Conservation (phyloP, 1,140 invertebrate genomes). For the Diabrotica undecimpunctata region DNA sequence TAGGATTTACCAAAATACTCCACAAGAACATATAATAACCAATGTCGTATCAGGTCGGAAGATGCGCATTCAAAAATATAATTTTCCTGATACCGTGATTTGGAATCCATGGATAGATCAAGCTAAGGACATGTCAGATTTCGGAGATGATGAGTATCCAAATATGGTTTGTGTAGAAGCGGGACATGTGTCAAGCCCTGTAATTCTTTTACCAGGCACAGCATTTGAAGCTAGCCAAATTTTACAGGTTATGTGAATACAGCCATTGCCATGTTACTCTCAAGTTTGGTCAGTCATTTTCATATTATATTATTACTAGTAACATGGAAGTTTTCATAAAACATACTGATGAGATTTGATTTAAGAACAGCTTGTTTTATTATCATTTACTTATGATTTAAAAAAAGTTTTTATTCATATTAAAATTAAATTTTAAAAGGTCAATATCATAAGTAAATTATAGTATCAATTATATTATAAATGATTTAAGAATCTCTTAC, state of each 20-base stretch:
- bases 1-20: slow-evolving; percentile 88
- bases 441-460: no score
- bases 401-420: no score
- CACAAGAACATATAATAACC: slow-evolving; percentile 87
- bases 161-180: slow-evolving; percentile 95
- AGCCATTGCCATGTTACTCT: background rate
- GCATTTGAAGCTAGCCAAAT: slow-evolving; percentile 86
- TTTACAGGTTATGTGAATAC: slow-evolving; percentile 61
- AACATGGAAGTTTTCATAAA: slow-evolving; percentile 10
- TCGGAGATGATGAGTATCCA: slow-evolving; percentile 91
- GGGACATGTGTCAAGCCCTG: slow-evolving; percentile 80
- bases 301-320: slow-evolving; percentile 16
- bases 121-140: slow-evolving; percentile 87
- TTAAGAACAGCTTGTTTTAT: no score
- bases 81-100: slow-evolving; percentile 90
- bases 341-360: background rate
- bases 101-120: slow-evolving; percentile 97
- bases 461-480: no score
- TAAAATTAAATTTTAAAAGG: no score
- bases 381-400: no score
- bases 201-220: slow-evolving; percentile 80
- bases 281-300: background rate
- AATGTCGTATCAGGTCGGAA: slow-evolving; percentile 88
- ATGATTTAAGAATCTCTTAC: no score
- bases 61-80: slow-evolving; percentile 89